These are phyloP conservation scores for Ditylenchus weischeri DNA, from an alignment of 2,888 invertebrate genomes.

Conservation along the genomic window DNA sequence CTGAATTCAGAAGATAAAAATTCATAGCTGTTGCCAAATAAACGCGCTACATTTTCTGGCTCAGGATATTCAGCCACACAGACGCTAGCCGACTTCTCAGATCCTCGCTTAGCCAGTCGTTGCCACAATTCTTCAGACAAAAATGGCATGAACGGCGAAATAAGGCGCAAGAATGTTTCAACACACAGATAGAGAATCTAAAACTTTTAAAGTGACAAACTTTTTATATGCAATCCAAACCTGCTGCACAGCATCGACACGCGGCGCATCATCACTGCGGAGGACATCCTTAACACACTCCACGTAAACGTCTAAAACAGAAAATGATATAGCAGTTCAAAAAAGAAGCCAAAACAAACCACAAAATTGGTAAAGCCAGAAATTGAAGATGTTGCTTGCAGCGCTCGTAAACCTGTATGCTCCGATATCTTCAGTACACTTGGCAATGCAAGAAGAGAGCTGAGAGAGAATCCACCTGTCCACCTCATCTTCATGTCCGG, in stretches of 20 bases:
- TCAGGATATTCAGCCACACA: slow-evolving; percentile 82
- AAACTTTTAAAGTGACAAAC: no score
- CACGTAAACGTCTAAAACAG: no score
- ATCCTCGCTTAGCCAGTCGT: slow-evolving; percentile 70
- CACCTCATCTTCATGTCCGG: slow-evolving; percentile 69
- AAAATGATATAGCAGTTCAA: no score
- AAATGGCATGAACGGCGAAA: slow-evolving; percentile 96
- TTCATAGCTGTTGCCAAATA: no score
- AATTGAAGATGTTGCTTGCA: slow-evolving; percentile 85
- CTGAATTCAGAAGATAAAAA: no score
- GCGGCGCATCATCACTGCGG: no score
- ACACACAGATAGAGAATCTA: slow-evolving; percentile 77
- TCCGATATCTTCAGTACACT: slow-evolving; percentile 74
- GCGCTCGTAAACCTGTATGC: slow-evolving; percentile 81
- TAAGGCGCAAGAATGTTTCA: slow-evolving; percentile 77
- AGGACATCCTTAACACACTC: no score
- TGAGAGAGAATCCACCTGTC: slow-evolving; percentile 93
- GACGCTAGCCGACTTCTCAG: slow-evolving; percentile 72
- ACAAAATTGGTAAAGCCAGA: slow-evolving; percentile 94
- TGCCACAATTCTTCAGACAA: slow-evolving; percentile 92
- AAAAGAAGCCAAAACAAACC: slow-evolving; percentile 63
- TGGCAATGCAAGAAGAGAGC: slow-evolving; percentile 72
- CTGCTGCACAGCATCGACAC: no score
- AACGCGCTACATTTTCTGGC: slow-evolving; percentile 18
- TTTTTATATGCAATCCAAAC: no score